phyloP scores from a whole-genome alignment of 2,797 vertebrate genomes.

The Spinibarbus caldwelli region DNA sequence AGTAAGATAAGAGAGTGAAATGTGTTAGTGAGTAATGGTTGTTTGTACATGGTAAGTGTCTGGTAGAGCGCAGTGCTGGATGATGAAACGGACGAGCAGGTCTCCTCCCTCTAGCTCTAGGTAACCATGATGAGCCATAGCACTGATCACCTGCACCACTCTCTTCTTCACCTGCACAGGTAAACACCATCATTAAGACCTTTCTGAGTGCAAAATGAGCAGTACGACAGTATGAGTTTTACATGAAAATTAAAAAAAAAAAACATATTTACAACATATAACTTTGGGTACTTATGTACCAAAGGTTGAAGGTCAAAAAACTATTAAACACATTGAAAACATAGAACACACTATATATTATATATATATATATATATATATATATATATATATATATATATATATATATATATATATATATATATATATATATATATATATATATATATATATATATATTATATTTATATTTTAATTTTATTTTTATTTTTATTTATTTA shows the following conservation, averaged over 20 bases:
- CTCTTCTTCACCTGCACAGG: slow-evolving; percentile 86
- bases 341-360: too few relatives aligned
- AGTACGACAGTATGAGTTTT: background rate
- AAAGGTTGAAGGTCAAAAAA: too few relatives aligned
- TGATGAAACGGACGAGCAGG: slow-evolving; percentile 84
- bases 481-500: background rate
- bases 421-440: too few relatives aligned
- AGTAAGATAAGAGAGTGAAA: background rate
- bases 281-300: background rate
- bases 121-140: slow-evolving; percentile 96
- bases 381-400: too few relatives aligned
- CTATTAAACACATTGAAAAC: background rate
- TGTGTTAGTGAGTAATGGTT: background rate
- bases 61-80: slow-evolving; percentile 88
- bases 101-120: slow-evolving; percentile 91
- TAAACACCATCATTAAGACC: background rate
- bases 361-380: too few relatives aligned
- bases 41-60: slow-evolving; percentile 72
- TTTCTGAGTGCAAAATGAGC: background rate
- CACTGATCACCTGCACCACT: slow-evolving; percentile 91
- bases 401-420: too few relatives aligned
- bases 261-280: background rate
- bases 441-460: too few relatives aligned
- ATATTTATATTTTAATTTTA: too few relatives aligned
- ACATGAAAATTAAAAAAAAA: background rate